Conservation (phyloP, 1,140 invertebrate species). For the Drepana arcuata region DNA sequence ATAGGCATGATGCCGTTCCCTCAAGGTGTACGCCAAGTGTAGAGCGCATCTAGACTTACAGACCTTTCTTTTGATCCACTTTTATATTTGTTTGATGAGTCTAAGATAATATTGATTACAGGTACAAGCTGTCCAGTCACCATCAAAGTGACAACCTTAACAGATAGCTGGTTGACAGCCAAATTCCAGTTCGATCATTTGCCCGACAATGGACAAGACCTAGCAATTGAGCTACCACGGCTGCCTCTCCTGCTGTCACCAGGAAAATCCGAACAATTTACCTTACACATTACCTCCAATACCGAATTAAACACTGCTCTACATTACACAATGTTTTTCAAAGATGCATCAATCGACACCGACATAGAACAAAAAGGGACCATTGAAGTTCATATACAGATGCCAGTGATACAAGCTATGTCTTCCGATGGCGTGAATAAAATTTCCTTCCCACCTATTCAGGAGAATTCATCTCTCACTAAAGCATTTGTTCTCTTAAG, state of each 20-base stretch:
- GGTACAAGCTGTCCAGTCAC: constrained; percentile 32
- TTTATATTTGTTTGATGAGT: too few relatives aligned
- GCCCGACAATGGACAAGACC: constrained; percentile 21
- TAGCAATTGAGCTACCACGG: constrained; percentile 47
- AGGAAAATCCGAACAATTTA: constrained; percentile 45
- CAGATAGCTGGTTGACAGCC: constrained; percentile 54
- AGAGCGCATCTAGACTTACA: too few relatives aligned
- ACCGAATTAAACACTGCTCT: constrained; percentile 35
- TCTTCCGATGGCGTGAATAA: constrained; percentile 49
- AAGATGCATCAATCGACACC: constrained; percentile 42
- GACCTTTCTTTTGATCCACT: too few relatives aligned
- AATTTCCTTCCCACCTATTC: constrained; percentile 35
- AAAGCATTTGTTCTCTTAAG: constrained; percentile 51
- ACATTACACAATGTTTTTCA: constrained; percentile 37
- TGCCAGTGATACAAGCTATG: constrained; percentile 49
- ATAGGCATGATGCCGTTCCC: too few relatives aligned
- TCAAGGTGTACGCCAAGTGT: too few relatives aligned
- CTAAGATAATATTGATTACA: constrained; percentile 25
- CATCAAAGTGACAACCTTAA: constrained; percentile 35
- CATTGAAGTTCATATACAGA: constrained; percentile 38
- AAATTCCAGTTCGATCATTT: constrained; percentile 38
- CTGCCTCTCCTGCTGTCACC: constrained; percentile 48
- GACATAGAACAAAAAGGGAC: constrained; percentile 35
- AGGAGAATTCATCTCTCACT: constrained; percentile 29
- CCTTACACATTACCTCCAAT: constrained; percentile 44